phyloP scores from a whole-genome alignment of 2,888 invertebrate genomes.

The Lasioglossum lativentre region DNA sequence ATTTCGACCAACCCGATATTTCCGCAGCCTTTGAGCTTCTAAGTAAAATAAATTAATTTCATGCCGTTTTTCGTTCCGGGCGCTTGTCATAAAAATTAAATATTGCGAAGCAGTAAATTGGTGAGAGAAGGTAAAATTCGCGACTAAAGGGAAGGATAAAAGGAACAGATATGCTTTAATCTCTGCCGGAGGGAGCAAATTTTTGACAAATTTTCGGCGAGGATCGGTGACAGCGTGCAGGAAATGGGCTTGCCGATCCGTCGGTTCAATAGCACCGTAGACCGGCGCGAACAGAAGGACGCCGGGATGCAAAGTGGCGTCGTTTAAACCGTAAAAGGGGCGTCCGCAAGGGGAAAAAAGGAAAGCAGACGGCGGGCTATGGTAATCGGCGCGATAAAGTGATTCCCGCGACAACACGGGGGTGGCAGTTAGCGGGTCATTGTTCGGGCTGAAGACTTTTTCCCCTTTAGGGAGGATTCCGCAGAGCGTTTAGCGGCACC shows the following conservation, averaged over 20 bases:
- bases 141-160: neutral
- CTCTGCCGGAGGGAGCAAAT: neutral
- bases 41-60: neutral
- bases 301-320: slow-evolving; percentile 42
- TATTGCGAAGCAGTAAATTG: neutral
- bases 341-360: slow-evolving; percentile 28
- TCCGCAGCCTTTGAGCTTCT: neutral
- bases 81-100: neutral
- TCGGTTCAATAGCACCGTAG: slow-evolving; percentile 24
- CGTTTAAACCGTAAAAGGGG: slow-evolving; percentile 44
- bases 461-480: slow-evolving; percentile 21
- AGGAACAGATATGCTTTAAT: neutral
- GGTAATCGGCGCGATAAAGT: slow-evolving; percentile 61
- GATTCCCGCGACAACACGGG: slow-evolving; percentile 44
- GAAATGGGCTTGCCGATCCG: neutral
- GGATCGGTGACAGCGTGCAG: neutral
- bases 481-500: slow-evolving; percentile 20
- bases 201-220: neutral
- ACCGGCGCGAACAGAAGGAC: slow-evolving; percentile 6
- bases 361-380: slow-evolving; percentile 31
- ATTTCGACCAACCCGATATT: neutral
- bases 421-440: slow-evolving; percentile 49
- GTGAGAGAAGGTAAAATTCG: neutral
- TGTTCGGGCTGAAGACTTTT: slow-evolving; percentile 36
- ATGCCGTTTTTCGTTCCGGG: neutral